Conservation (phyloP, 2,797 vertebrate species). For the Sebastes nivosus region DNA sequence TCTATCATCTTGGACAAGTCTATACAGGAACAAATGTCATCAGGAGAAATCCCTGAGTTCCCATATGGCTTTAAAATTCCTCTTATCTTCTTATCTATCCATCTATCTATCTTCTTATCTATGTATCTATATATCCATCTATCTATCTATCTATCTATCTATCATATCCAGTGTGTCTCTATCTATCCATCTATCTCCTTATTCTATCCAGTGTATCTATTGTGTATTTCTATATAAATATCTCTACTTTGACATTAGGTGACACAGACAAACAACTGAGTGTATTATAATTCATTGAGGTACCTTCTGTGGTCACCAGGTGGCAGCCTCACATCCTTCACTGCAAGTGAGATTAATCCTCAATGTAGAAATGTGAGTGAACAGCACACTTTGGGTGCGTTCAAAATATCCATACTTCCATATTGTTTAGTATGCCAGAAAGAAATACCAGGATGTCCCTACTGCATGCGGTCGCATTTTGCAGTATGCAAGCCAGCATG, state of each 20-base stretch:
- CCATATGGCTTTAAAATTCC: background rate
- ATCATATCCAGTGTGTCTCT: too few species aligned
- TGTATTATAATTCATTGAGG: background rate
- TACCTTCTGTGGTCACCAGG: constrained; percentile 64
- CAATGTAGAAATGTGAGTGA: background rate
- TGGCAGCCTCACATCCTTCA: constrained; percentile 52
- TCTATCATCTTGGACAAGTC: background rate
- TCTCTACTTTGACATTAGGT: background rate
- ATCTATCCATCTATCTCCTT: background rate
- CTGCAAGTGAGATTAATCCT: constrained; percentile 16
- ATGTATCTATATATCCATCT: too few species aligned
- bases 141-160: too few species aligned
- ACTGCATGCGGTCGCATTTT: background rate
- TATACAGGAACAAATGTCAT: background rate
- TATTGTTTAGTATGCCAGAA: background rate
- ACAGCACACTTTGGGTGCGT: background rate
- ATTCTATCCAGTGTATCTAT: background rate
- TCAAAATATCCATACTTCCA: background rate
- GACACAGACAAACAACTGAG: background rate
- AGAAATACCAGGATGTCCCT: background rate
- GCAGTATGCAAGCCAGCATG: background rate
- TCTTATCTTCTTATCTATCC: background rate
- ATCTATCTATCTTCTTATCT: background rate
- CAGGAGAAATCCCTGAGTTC: background rate
- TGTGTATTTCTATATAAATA: background rate